Evolutionary conservation across 1,140 invertebrate species (phyloP), one percentile per base, ranked within the genome.

Genomic region (Fopius arisanus): DNA sequence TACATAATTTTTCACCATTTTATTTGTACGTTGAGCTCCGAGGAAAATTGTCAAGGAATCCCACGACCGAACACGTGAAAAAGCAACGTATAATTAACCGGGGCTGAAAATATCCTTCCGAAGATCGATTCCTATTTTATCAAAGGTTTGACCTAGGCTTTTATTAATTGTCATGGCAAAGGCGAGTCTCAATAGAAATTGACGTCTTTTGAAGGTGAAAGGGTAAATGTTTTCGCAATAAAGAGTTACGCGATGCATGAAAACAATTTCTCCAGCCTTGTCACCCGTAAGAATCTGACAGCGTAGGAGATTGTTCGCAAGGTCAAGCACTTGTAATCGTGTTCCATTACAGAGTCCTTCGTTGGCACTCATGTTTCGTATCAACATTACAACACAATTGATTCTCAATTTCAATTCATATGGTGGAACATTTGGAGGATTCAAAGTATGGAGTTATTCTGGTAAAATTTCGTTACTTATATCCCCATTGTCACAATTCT

Each of bases 81-180:
- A 63, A 12, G 70, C 70, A 3, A 72, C 70, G 29, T 72, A 72
- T 26, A 72, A 43, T 16, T 72, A 62, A 3, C 82, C 82, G 78
- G 84, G 82, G 26, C 79, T 77, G 69, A 85, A 85, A 78, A n/a
- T 78, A 65, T 76, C 74, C 54, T 72, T 77, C 72, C 74, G 31
- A 23, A 86, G 80, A 76, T 83, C 51, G 19, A 88, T 16, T 12
- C 84, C 84, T 67, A 75, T 51, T n/a, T 65, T n/a, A 12, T 80
- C 70, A 74, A 81, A 75, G 40, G 81, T 80, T 74, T 82, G 81
- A 67, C n/a, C n/a, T n/a, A n/a, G n/a, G n/a, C n/a, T n/a, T n/a
- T n/a, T n/a, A n/a, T n/a, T n/a, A n/a, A n/a, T 67, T 12, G 65
- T 41, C 65, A 67, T 41, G 0, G 66, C 28, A 66, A 28, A 66